A percentile compares a stretch with the other conserved stretches of the same genome.
Evolutionary conservation across 1,140 invertebrate species (phyloP).

Genomic region (Cydia amplana): DNA sequence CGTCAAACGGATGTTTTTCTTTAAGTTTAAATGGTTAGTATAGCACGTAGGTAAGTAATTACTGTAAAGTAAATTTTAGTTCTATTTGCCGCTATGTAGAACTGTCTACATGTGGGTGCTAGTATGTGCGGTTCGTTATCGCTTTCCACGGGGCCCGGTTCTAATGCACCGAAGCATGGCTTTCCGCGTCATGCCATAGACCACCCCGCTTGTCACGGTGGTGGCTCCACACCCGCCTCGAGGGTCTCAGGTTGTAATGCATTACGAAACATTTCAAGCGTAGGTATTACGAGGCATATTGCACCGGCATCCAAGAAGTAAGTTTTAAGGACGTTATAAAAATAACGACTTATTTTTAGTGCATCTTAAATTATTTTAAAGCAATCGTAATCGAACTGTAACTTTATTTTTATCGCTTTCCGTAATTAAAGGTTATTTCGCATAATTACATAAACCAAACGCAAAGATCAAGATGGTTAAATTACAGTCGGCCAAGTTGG

Average conservation of each 20-base stretch:
- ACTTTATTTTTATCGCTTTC: background rate
- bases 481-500: background rate
- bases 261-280: slow-evolving; percentile 36
- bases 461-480: slow-evolving; percentile 11
- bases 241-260: slow-evolving; percentile 45
- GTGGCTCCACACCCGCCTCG: slow-evolving; percentile 51
- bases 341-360: slow-evolving; percentile 24
- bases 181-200: slow-evolving; percentile 67
- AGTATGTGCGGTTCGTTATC: slow-evolving; percentile 38
- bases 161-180: slow-evolving; percentile 61
- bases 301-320: slow-evolving; percentile 8
- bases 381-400: background rate
- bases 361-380: background rate
- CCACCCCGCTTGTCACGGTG: slow-evolving; percentile 74
- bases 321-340: background rate
- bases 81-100: background rate
- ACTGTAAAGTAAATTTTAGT: slow-evolving; percentile 37
- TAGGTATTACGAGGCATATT: slow-evolving; percentile 30
- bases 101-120: background rate
- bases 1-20: background rate
- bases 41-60: slow-evolving; percentile 32
- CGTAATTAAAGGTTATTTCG: background rate
- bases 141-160: slow-evolving; percentile 55
- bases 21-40: too few species aligned
- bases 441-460: slow-evolving; percentile 5